Base-by-base conservation (phyloP, 2,888 invertebrate species). In the Andrena praecox region DNA sequence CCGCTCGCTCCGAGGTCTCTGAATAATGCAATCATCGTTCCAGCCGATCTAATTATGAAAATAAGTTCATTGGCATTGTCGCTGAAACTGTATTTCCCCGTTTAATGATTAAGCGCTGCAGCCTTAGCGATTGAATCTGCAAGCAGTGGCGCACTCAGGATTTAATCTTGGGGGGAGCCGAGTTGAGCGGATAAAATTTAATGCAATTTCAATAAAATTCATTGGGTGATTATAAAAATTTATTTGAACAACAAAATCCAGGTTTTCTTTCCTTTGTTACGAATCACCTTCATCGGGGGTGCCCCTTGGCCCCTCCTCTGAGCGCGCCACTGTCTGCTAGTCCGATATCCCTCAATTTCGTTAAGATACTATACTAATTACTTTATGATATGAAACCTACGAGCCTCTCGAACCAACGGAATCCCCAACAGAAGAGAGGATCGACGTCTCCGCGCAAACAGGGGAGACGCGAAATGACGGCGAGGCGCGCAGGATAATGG, bases 21-120 rank as follows among this genome's bases (percentile, higher is more conserved):
- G 67, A 84, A 86, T 88, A 86, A 88, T 86, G 71, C 42, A 86
- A 59, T 29, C 54, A 50, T 48, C 72, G 35, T 79, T 67, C 70
- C 60, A 62, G 35, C 12, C 16, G 63, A 35, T 62, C 70, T 71
- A 80, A 87, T 88, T 83, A 79, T 63, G 64, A 74, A 85, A 82
- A 79, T 71, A 70, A 86, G 71, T 84, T 12, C 20, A 7, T 66
- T 35, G 12, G 0, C 48, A 12, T n/a, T 7, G 6, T 35, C 31
- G 8, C 12, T 31, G 10, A 33, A 60, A 7, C 12, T 10, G 0
- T 8, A 10, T 7, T 72, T 27, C 10, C 16, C 24, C 2, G 1
- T 2, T 42, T 3, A 8, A 27, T 64, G 12, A 29, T 42, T 20
- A 29, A 2, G 50, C 0, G 5, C n/a, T 4, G 29, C 31, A n/a